These are phyloP conservation scores for Myripristis murdjan DNA, from an alignment of 2,797 vertebrate species.

Conservation along the genomic window DNA sequence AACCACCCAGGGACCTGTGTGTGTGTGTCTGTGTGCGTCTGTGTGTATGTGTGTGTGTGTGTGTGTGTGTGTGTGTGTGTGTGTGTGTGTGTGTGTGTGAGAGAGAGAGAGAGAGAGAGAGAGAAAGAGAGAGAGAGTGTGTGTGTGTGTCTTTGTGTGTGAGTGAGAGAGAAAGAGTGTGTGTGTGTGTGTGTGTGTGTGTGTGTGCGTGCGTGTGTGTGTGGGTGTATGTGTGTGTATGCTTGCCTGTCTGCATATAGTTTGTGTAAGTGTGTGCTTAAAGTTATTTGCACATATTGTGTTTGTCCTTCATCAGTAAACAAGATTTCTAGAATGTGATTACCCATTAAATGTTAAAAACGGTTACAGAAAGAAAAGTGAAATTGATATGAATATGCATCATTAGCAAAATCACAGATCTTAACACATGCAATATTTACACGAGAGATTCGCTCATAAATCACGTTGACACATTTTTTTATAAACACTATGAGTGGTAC, in stretches of 20 bases:
- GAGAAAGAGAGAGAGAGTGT: too few relatives aligned
- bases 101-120: too few relatives aligned
- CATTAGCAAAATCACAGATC: constrained; percentile 23
- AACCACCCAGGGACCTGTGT: constrained; percentile 73
- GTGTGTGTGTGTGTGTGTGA: too few relatives aligned
- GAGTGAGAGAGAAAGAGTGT: too few relatives aligned
- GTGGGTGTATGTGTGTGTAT: constrained; percentile 1
- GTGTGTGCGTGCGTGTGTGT: too few relatives aligned
- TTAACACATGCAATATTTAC: constrained; percentile 23
- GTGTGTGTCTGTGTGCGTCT: constrained; percentile 33
- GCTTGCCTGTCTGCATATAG: constrained; percentile 31
- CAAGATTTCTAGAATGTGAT: constrained; percentile 68
- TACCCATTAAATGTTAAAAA: constrained; percentile 50
- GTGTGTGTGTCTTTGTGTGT: constrained; percentile 26
- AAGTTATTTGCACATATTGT: constrained; percentile 66
- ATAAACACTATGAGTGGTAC: neutral
- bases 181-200: too few relatives aligned
- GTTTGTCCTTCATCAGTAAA: constrained; percentile 75
- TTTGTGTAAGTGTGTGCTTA: constrained; percentile 49
- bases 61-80: too few relatives aligned
- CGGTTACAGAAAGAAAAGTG: constrained; percentile 22
- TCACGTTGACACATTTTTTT: constrained; percentile 21
- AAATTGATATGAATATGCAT: constrained; percentile 31
- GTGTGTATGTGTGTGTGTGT: constrained; percentile 27
- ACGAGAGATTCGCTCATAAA: constrained; percentile 9